A percentile compares a stretch with the other conserved stretches of the same genome.
Evolutionary conservation across 2,797 vertebrate genomes (phyloP).

Genomic region (Balearica regulorum): DNA sequence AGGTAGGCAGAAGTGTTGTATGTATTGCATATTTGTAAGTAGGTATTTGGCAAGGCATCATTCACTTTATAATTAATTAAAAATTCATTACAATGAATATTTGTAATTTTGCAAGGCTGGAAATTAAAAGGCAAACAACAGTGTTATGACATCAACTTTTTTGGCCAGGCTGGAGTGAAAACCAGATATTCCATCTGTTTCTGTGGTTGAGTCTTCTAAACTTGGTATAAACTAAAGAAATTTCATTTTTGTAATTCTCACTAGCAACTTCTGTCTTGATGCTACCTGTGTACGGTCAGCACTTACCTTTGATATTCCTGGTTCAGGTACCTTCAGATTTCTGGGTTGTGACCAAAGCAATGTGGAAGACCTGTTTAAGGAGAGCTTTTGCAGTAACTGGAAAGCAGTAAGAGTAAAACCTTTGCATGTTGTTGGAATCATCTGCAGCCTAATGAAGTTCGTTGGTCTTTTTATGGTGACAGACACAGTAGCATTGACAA

Average conservation of each 20-base stretch:
- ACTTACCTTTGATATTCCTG: not conserved
- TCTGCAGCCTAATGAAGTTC: not conserved
- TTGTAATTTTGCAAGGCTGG: not conserved
- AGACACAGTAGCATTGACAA: not conserved
- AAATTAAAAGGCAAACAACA: not conserved
- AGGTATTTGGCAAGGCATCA: not conserved
- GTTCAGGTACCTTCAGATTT: not conserved
- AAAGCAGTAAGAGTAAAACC: not conserved
- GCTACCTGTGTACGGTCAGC: not conserved
- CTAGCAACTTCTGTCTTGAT: not conserved
- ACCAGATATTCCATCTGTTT: not conserved
- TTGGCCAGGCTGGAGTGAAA: not conserved
- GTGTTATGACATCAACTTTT: not conserved
- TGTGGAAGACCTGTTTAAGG: not conserved
- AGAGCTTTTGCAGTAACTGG: not conserved
- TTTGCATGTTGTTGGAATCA: not conserved
- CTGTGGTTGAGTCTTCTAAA: not conserved
- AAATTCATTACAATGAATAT: not conserved
- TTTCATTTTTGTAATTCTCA: not conserved
- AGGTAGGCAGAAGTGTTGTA: not conserved
- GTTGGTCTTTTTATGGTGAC: not conserved
- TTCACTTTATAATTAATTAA: not conserved
- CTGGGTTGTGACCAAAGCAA: not conserved
- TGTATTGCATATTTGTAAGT: not conserved
- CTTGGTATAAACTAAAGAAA: not conserved